A percentile compares a stretch with the other conserved stretches of the same genome.
phyloP scores from a whole-genome alignment of 35 echinoderm and acorn worm genomes.

The Acanthaster planci region DNA sequence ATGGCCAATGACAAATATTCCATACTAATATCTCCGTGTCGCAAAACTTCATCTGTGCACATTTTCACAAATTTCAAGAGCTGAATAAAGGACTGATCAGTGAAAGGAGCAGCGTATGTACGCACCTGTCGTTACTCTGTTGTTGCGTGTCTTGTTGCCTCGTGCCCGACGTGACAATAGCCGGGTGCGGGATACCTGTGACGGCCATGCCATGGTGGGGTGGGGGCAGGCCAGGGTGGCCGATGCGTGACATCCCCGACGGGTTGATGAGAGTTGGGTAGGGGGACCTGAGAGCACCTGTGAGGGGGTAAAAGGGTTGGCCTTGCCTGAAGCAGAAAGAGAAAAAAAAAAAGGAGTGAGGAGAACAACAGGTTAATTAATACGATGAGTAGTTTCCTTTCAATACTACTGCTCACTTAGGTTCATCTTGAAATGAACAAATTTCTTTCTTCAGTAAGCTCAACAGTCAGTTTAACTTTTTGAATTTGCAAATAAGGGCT shows the following conservation, averaged over 20 bases:
- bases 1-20: too few relatives aligned
- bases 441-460: too few relatives aligned
- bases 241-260: conserved; percentile 7
- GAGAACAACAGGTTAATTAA: background rate
- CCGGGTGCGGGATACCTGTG: conserved; percentile 47
- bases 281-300: conserved; percentile 60
- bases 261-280: conserved; percentile 46
- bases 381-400: too few relatives aligned
- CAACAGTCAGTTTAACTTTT: too few relatives aligned
- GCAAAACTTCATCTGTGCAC: too few relatives aligned
- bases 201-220: conserved; percentile 40
- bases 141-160: conserved; percentile 66
- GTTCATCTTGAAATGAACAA: conserved; percentile 2
- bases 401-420: too few relatives aligned
- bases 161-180: conserved; percentile 40
- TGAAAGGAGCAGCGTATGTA: too few relatives aligned
- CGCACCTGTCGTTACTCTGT: conserved; percentile 73
- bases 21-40: too few relatives aligned
- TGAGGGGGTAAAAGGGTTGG: conserved; percentile 64
- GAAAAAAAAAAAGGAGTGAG: background rate
- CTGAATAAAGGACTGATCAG: too few relatives aligned
- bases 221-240: conserved; percentile 43
- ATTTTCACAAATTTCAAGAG: too few relatives aligned
- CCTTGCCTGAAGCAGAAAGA: conserved; percentile 39
- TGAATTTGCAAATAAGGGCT: too few relatives aligned